phyloP scores from a whole-genome alignment of 2,797 vertebrate species.

The Chaenodraco wilsoni region DNA sequence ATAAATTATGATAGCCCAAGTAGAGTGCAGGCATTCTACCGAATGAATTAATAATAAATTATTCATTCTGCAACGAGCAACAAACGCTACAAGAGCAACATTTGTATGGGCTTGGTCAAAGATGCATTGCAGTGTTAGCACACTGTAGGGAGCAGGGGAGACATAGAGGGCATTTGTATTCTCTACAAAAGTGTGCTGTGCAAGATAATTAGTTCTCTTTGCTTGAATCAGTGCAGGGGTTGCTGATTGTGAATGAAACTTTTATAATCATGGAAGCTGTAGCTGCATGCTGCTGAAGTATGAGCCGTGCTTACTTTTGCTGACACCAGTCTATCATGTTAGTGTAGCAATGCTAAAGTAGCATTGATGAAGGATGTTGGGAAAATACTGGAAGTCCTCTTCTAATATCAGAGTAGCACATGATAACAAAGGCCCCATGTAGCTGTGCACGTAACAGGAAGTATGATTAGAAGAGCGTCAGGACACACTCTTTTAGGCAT shows the following conservation, averaged over 20 bases:
- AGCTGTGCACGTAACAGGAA: too few species aligned
- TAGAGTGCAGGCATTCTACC: too few species aligned
- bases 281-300: background rate
- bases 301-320: slow-evolving; percentile 6
- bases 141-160: slow-evolving; percentile 20
- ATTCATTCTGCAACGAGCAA: background rate
- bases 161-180: slow-evolving; percentile 44
- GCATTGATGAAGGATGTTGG: background rate
- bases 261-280: slow-evolving; percentile 30
- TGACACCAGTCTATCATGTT: slow-evolving; percentile 8
- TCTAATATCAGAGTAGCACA: too few species aligned
- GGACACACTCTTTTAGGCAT: too few species aligned
- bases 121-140: slow-evolving; percentile 31
- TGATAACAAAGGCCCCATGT: too few species aligned
- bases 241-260: slow-evolving; percentile 16
- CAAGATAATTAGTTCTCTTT: slow-evolving; percentile 38
- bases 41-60: too few species aligned
- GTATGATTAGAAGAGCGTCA: too few species aligned
- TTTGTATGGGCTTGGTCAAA: slow-evolving; percentile 27
- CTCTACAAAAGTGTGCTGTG: slow-evolving; percentile 24
- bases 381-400: too few species aligned
- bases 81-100: background rate
- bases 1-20: too few species aligned
- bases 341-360: background rate
- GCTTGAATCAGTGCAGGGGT: slow-evolving; percentile 31